Base-by-base conservation (phyloP, 2,113 vertebrate genomes). In the Antigone vipio region DNA sequence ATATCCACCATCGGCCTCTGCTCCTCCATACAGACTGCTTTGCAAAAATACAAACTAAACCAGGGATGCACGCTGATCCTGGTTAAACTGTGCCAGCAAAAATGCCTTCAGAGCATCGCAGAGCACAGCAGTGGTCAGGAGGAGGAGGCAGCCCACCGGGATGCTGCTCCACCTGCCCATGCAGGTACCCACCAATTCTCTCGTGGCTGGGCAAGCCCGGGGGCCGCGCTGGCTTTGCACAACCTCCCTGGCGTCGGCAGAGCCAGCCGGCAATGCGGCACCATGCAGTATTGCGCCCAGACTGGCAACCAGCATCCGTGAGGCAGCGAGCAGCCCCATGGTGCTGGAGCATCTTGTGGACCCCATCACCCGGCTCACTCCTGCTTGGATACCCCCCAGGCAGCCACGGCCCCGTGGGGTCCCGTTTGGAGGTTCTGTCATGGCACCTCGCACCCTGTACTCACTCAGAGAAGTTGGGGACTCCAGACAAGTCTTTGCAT, bases 311-410 rank as follows among this genome's bases (percentile, higher is more conserved):
- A 44, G 38, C 18, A 24, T 3, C 73, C 6, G 0, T 4, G 6
- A 34, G 35, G 52, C 45, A 29, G 17, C 0, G 1, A 67, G 30
- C 17, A 12, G 9, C 44, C 29, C n/a, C 0, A 0, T 0, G 0
- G 62, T 19, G 30, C 52, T 34, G 27, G 21, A 58, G 62, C 47
- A 72, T 16, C 47, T 53, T 53, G 14, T 0, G 0, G 67, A 27
- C 16, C 27, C 20, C 60, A 66, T 26, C 2, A 1, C 27, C 16
- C 8, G 0, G 23, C 35, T 42, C 26, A 4, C 7, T 34, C 53
- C 63, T 1, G 0, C 52, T 19, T 9, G 20, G 24, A 16, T 15
- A n/a, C 5, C 9, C 21, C 12, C 5, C 29, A 29, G 29, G 27
- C 30, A 78, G n/a, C 53, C 50, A 30, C 4, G 0, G 50, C 15